phyloP scores from a whole-genome alignment of 2,113 vertebrate genomes.

The Sceloporus undulatus region DNA sequence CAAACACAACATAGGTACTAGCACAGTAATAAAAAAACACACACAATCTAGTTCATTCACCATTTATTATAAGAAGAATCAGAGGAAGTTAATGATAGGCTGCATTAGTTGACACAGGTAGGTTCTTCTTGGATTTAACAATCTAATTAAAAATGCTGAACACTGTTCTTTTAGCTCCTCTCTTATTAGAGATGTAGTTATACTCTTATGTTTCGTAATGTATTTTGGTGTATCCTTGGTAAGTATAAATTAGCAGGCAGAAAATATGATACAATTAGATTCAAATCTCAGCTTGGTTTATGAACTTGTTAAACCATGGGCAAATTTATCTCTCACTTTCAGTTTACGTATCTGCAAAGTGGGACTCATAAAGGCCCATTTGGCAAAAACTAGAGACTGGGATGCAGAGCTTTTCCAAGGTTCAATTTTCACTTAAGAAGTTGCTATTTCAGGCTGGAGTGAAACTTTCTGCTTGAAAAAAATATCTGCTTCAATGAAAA shows the following conservation, averaged over 20 bases:
- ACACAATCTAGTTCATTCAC: not conserved
- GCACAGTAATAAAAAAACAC: constrained; percentile 31
- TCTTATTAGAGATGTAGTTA: not conserved
- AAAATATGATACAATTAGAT: not conserved
- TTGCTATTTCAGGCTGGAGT: too few relatives aligned
- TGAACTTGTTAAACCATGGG: too few relatives aligned
- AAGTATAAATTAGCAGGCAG: not conserved
- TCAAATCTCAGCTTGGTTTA: not conserved
- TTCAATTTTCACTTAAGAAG: too few relatives aligned
- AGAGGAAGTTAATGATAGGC: constrained; percentile 53
- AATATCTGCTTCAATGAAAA: too few relatives aligned
- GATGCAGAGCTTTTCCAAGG: not conserved
- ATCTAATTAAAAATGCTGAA: constrained; percentile 29
- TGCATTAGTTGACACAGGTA: constrained; percentile 53
- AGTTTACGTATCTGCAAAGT: not conserved
- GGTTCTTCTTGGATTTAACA: constrained; percentile 50
- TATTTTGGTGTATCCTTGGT: not conserved
- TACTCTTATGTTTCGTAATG: not conserved
- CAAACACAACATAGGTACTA: not conserved
- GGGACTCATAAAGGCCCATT: not conserved
- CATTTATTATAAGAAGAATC: constrained; percentile 31
- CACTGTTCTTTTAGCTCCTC: constrained; percentile 2
- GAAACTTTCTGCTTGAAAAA: too few relatives aligned
- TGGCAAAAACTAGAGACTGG: not conserved
- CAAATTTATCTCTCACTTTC: not conserved